Percentiles rank a stretch among this genome's conserved stretches.
phyloP scores from a whole-genome alignment of 2,113 vertebrate genomes.

The Corydoras sp. region DNA sequence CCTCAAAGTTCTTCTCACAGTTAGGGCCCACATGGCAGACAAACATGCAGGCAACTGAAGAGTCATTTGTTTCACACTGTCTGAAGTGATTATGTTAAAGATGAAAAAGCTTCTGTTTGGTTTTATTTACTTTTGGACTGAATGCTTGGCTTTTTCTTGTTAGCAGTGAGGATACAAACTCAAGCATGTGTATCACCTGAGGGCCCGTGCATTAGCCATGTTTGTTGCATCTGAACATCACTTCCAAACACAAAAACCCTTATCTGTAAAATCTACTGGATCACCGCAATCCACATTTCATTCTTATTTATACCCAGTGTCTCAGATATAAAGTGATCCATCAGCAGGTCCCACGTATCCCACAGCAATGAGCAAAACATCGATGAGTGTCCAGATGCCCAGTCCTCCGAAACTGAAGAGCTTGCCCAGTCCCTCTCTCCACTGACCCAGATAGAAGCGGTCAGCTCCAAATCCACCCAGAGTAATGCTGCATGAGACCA shows the following conservation, averaged over 20 bases:
- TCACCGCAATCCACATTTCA: not conserved
- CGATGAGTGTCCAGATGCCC: constrained; percentile 95
- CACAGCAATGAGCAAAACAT: constrained; percentile 88
- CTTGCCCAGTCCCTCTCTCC: constrained; percentile 94
- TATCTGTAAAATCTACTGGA: not conserved
- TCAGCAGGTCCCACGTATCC: constrained; percentile 96
- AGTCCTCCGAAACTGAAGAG: constrained; percentile 98
- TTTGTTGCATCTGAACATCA: not conserved
- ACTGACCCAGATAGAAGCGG: constrained; percentile 97
- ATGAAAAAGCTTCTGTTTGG: too few relatives aligned
- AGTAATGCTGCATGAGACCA: constrained; percentile 72
- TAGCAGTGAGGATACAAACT: not conserved
- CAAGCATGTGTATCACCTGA: not conserved
- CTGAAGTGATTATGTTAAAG: too few relatives aligned
- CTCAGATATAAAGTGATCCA: constrained; percentile 93
- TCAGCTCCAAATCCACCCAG: constrained; percentile 95
- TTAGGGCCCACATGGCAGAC: too few relatives aligned
- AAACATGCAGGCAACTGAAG: too few relatives aligned
- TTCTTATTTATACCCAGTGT: not conserved
- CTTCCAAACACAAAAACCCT: not conserved
- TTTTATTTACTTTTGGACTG: too few relatives aligned
- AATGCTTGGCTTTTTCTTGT: too few relatives aligned
- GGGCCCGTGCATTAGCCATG: not conserved
- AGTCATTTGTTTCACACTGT: too few relatives aligned
- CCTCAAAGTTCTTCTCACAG: too few relatives aligned